Percentiles rank a stretch among this genome's conserved stretches.
Evolutionary conservation across 2,888 invertebrate species (phyloP).

Genomic region (Baronia brevicornis): DNA sequence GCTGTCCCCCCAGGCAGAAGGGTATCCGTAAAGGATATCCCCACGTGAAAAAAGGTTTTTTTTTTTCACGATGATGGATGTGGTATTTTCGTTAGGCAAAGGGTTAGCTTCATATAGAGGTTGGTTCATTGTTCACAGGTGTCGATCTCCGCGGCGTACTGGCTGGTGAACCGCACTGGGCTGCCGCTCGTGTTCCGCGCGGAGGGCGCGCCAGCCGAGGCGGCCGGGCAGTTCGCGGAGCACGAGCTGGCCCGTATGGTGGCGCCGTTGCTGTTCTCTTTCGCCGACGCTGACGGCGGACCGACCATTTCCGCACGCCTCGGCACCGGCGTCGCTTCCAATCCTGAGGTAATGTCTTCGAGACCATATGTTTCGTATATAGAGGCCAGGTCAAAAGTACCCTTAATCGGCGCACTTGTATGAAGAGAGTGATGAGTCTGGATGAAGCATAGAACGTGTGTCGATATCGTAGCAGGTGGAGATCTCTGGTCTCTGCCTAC

Average conservation of each 20-base stretch:
- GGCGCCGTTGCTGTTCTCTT: conserved; percentile 94
- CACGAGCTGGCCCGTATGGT: conserved; percentile 96
- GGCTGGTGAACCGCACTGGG: conserved; percentile 97
- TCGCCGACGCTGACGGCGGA: conserved; percentile 91
- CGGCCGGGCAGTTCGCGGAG: conserved; percentile 94
- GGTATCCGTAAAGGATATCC: too few relatives aligned
- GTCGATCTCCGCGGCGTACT: conserved; percentile 89
- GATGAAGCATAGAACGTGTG: too few relatives aligned
- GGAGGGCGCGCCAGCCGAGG: conserved; percentile 84
- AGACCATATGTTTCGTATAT: too few relatives aligned
- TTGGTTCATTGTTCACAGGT: conserved; percentile 75
- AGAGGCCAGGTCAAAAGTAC: too few relatives aligned
- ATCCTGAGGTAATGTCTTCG: conserved; percentile 49
- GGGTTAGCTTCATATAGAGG: background rate
- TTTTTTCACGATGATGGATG: too few relatives aligned
- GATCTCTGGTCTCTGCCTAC: too few relatives aligned
- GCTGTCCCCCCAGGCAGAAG: too few relatives aligned
- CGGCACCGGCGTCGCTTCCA: conserved; percentile 77
- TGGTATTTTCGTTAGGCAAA: too few relatives aligned
- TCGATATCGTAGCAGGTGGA: too few relatives aligned
- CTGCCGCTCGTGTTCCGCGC: conserved; percentile 96
- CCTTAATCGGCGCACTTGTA: too few relatives aligned
- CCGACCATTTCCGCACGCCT: conserved; percentile 86
- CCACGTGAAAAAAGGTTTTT: too few relatives aligned
- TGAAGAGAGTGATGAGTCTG: too few relatives aligned